Percentiles rank a stretch among this genome's conserved stretches.
Evolutionary conservation across 2,888 invertebrate genomes (phyloP).

Genomic region (Drosophila setosimentum): DNA sequence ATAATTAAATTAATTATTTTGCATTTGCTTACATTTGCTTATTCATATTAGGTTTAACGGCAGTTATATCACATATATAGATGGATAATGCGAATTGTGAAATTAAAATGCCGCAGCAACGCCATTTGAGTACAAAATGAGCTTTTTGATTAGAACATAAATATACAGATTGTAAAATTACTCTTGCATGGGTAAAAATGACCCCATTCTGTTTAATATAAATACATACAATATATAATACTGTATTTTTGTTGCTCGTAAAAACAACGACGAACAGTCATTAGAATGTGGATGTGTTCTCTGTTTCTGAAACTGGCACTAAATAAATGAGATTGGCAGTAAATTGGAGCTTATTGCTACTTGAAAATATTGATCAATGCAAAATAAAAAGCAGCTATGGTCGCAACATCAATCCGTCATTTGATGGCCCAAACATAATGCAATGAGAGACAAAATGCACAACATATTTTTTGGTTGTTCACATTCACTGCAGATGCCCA

Average conservation of each 20-base stretch:
- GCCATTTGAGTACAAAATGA: background rate
- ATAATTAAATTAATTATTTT: background rate
- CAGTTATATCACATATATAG: background rate
- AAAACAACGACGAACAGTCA: background rate
- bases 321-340: background rate
- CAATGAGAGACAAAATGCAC: conserved; percentile 31
- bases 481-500: background rate
- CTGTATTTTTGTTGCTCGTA: background rate
- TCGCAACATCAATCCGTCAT: conserved; percentile 16
- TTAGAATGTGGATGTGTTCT: background rate
- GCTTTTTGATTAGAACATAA: background rate
- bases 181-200: background rate
- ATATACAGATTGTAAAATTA: background rate
- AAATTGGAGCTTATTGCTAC: background rate
- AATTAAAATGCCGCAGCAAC: background rate
- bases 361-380: conserved; percentile 13
- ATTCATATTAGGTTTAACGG: background rate
- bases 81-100: background rate
- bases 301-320: background rate
- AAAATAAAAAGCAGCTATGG: conserved; percentile 17
- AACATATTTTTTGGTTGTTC: background rate
- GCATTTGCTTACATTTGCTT: background rate
- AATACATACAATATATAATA: background rate
- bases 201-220: background rate
- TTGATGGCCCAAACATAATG: conserved; percentile 48